Evolutionary conservation across 2,888 invertebrate species (phyloP), one percentile per base, ranked within the genome.

Genomic region (Eupithecia pulchellata): DNA sequence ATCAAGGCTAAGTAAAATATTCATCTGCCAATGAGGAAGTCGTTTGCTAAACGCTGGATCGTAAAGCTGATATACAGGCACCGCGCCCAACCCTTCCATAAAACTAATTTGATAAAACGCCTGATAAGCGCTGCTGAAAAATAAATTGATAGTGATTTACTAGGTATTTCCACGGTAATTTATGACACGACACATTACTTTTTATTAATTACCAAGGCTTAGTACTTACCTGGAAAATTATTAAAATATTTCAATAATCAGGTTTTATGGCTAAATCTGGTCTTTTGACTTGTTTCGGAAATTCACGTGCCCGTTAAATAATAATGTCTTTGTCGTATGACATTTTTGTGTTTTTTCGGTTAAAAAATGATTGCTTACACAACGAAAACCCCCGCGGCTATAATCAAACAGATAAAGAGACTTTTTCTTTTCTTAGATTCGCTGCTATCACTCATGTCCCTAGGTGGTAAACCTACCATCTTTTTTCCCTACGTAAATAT

Each of bases 41-140:
- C 32, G 11, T 11, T n/a, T 1, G 32, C 29, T 60, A 20, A 60
- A 60, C 11, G 32, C 60, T 60, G 60, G 14, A 69, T 57, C 20
- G 69, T 69, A 55, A 66, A 69, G 20, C 55, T 64, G 57, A 73
- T 73, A 67, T 70, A 73, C 68, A 64, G 66, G 61, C 66, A 62
- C 63, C 76, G 76, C 72, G 75, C 71, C 62, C 74, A 68, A 71
- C 71, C 64, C 72, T 70, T 73, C 63, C 66, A 64, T 66, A 74
- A 68, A 78, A 74, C 75, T 84, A 86, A 90, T 91, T 84, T 85
- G 91, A 91, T 92, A 88, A 84, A 91, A 85, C 76, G 78, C 73
- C 75, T 72, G 91, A 91, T 91, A 91, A 82, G 69, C 68, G 66
- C 71, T 72, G 77, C 73, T 78, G 71, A 77, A 83, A 85, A 83